Evolutionary conservation across 2,797 vertebrate species (phyloP).

Genomic region (Eulemur albifrons): DNA sequence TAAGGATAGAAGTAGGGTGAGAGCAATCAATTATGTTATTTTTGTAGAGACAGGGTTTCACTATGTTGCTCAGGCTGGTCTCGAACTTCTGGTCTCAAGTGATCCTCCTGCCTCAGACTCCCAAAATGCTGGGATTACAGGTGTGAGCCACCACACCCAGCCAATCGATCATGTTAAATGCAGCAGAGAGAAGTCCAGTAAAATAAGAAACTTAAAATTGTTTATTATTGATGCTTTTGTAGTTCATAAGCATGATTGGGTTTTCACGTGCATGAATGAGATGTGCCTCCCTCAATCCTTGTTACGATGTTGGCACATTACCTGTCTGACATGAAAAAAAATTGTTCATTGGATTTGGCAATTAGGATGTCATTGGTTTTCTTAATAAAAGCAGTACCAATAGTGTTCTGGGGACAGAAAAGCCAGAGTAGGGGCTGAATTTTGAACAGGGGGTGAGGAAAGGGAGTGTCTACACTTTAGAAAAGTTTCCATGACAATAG

Average conservation of each 20-base stretch:
- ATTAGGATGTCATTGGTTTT: background rate
- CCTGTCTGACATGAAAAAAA: background rate
- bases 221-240: background rate
- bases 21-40: background rate
- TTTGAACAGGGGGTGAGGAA: background rate
- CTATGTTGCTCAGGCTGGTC: background rate
- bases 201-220: conserved; percentile 17
- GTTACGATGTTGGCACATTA: too few relatives aligned
- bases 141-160: background rate
- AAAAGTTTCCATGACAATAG: background rate
- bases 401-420: background rate
- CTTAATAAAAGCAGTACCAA: conserved; percentile 5
- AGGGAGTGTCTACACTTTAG: background rate
- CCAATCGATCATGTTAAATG: background rate
- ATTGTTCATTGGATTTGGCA: conserved; percentile 2
- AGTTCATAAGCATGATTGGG: too few relatives aligned
- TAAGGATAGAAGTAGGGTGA: background rate
- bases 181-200: background rate
- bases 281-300: too few relatives aligned
- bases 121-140: background rate
- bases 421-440: background rate
- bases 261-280: too few relatives aligned
- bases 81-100: background rate
- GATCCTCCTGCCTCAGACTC: background rate
- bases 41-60: background rate